Base-by-base conservation (phyloP, 2,888 invertebrate species). In the Drosophila barbarae region DNA sequence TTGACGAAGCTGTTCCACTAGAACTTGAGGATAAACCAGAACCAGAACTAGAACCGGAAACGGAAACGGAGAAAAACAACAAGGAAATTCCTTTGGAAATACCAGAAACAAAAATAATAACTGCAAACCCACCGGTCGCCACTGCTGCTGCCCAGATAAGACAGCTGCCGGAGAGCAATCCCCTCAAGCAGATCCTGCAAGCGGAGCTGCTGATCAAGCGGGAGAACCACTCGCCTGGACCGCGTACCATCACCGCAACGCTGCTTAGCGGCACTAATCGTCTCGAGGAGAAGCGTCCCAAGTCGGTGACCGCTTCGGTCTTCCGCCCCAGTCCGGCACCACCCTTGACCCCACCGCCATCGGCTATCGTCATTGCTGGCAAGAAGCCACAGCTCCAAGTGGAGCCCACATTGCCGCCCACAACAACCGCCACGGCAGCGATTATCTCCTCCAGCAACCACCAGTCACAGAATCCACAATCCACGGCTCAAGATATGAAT, bases 401-500 rank as follows among this genome's bases (percentile, higher is more conserved):
- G 57, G 71, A 72, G 34, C 72, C 69, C 35, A 60, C 63, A 46
- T 50, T 76, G 69, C 73, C 69, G 47, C 73, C 75, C 44, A 84
- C 70, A 68, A 68, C 74, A 61, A 73, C 75, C 55, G 57, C 73
- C 63, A 69, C 83, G 66, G 71, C 76, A 60, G 67, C 81, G 59
- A 77, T 79, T 44, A 69, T 84, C 49, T 76, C 72, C 23, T 76
- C 74, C 13, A 73, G 75, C 64, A 76, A 66, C 60, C 74, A 65
- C 36, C 74, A 64, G 57, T 73, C 72, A 47, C 67, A 74, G 38
- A 64, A 50, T 21, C 47, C 23, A 51, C 53, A 47, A 52, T 52
- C 23, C 23, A 23, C 53, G 47, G 94, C 95, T 80, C 93, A 96
- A 92, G 97, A 97, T 90, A 97, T 98, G 97, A 96, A 95, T 91